These are phyloP conservation scores for Synergus gifuensis DNA, from an alignment of 2,888 invertebrate species.

Conservation along the genomic window DNA sequence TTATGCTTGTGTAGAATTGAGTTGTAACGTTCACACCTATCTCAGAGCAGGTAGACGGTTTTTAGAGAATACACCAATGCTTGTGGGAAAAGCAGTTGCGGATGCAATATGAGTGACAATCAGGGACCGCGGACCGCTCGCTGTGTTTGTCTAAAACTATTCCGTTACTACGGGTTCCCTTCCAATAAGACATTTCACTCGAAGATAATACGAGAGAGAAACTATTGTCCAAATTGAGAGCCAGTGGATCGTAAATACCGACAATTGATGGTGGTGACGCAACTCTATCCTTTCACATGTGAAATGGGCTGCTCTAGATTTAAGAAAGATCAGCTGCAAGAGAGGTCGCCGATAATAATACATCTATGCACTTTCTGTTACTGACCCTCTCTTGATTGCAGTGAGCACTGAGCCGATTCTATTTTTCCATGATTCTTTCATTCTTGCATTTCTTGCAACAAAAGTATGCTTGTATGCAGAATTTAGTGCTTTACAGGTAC, in stretches of 20 bases:
- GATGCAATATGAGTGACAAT: too few relatives aligned
- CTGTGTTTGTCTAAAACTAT: constrained; percentile 47
- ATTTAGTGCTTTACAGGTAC: too few relatives aligned
- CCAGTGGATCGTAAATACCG: constrained; percentile 58
- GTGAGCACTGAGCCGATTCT: background rate
- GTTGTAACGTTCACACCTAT: too few relatives aligned
- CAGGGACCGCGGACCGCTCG: too few relatives aligned
- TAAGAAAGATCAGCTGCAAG: constrained; percentile 71
- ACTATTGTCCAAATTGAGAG: constrained; percentile 63
- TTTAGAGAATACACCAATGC: too few relatives aligned
- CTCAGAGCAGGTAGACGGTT: too few relatives aligned
- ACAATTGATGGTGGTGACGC: constrained; percentile 67
- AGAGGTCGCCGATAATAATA: constrained; percentile 66
- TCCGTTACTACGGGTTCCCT: constrained; percentile 63
- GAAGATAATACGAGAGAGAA: constrained; percentile 49
- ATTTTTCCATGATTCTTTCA: background rate
- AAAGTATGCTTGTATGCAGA: background rate
- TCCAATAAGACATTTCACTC: constrained; percentile 66
- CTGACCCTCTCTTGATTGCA: constrained; percentile 53
- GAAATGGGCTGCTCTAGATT: constrained; percentile 71
- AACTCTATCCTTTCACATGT: constrained; percentile 72
- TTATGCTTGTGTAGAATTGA: too few relatives aligned
- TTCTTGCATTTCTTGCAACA: background rate
- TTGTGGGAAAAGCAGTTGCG: too few relatives aligned
- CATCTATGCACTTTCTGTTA: constrained; percentile 61